These are phyloP conservation scores for Zonitis immaculata DNA, from an alignment of 2,888 invertebrate species.

Conservation along the genomic window DNA sequence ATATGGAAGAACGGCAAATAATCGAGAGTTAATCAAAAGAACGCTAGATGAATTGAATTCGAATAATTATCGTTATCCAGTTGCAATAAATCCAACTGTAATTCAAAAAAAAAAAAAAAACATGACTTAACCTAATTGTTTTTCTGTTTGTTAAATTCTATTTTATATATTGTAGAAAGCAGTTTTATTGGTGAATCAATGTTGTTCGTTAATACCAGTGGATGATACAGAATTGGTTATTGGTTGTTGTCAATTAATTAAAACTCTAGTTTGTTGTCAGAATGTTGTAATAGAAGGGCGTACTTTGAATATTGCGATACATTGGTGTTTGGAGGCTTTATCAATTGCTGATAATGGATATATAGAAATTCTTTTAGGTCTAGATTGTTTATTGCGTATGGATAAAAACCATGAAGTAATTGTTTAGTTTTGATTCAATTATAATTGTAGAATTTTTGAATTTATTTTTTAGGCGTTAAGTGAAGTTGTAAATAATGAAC, in stretches of 20 bases:
- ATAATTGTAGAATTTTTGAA: neutral
- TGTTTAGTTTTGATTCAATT: neutral
- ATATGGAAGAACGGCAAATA: conserved; percentile 42
- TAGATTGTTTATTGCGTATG: conserved; percentile 41
- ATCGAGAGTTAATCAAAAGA: conserved; percentile 51
- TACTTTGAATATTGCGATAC: conserved; percentile 37
- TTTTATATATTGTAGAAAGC: conserved; percentile 42
- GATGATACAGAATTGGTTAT: conserved; percentile 54
- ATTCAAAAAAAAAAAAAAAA: conserved; percentile 21
- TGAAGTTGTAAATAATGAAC: conserved; percentile 23
- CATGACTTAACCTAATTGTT: conserved; percentile 14
- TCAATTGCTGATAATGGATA: conserved; percentile 34
- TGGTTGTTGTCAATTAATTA: conserved; percentile 57
- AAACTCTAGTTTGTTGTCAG: conserved; percentile 54
- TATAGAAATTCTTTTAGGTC: conserved; percentile 42
- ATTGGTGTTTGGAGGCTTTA: conserved; percentile 45
- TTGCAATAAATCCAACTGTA: conserved; percentile 41
- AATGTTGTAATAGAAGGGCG: conserved; percentile 48
- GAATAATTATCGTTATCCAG: conserved; percentile 53
- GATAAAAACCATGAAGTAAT: conserved; percentile 7
- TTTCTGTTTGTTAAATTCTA: conserved; percentile 9
- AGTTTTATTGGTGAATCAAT: conserved; percentile 43
- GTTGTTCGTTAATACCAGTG: conserved; percentile 44
- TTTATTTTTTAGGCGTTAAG: conserved; percentile 29
- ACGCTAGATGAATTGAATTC: conserved; percentile 60